These are phyloP conservation scores for Uropsilus gracilis DNA, from an alignment of 2,113 vertebrate genomes.

Conservation along the genomic window DNA sequence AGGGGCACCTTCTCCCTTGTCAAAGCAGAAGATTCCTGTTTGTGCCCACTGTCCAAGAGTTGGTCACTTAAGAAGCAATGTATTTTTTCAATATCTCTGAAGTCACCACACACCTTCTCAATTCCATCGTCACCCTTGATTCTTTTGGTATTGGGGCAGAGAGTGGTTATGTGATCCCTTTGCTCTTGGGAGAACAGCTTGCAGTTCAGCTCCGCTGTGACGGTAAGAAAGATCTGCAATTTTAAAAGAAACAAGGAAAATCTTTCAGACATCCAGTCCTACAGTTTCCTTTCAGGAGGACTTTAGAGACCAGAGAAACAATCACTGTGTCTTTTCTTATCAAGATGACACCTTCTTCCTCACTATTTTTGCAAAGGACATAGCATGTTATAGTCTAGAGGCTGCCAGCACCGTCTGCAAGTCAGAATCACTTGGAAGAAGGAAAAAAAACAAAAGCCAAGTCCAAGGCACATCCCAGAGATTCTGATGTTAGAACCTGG, in stretches of 20 bases:
- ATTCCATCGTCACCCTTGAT: constrained; percentile 21
- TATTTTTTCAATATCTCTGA: constrained; percentile 82
- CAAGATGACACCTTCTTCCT: background rate
- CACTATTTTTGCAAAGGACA: background rate
- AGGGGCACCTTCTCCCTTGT: background rate
- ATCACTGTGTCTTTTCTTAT: background rate
- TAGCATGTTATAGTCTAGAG: background rate
- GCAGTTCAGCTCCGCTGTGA: constrained; percentile 83
- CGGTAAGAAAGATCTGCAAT: constrained; percentile 85
- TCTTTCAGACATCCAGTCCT: background rate
- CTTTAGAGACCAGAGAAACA: background rate
- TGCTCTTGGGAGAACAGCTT: constrained; percentile 80
- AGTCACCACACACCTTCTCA: constrained; percentile 81
- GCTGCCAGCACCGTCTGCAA: background rate
- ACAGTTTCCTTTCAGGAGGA: background rate
- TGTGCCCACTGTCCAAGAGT: constrained; percentile 62
- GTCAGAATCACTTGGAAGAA: background rate
- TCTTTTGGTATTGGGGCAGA: constrained; percentile 80
- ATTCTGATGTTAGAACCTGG: background rate
- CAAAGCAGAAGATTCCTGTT: background rate
- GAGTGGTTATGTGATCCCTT: constrained; percentile 63
- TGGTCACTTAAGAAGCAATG: constrained; percentile 77
- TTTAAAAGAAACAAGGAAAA: constrained; percentile 58
- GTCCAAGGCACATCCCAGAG: background rate
- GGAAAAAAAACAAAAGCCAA: background rate